A percentile compares a stretch with the other conserved stretches of the same genome.
These are phyloP conservation scores for Emydura subglobosa DNA, from an alignment of 2,113 vertebrate genomes.

Conservation along the genomic window DNA sequence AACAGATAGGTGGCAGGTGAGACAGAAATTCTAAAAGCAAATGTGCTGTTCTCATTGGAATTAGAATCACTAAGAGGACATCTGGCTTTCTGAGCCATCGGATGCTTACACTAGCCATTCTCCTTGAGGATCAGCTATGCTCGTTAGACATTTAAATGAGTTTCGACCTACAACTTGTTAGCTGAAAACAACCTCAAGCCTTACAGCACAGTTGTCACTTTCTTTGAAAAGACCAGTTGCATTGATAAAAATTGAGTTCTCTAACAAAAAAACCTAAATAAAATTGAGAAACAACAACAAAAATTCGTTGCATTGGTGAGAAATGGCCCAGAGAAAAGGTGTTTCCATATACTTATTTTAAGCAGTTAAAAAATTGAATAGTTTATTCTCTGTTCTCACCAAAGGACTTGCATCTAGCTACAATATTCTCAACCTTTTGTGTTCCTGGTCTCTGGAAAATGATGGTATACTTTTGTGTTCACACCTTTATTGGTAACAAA, in stretches of 20 bases:
- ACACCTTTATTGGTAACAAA: not conserved
- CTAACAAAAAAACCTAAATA: not conserved
- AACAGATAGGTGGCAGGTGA: no score
- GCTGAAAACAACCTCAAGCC: no score
- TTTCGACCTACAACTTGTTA: no score
- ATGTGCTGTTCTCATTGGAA: no score
- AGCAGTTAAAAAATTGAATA: not conserved
- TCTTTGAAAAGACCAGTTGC: not conserved
- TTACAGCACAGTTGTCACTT: not conserved
- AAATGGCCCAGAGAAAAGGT: not conserved
- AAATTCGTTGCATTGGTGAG: not conserved
- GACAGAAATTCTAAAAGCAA: no score
- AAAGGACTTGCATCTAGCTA: not conserved
- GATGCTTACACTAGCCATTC: no score
- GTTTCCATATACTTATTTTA: not conserved
- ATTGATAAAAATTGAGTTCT: not conserved
- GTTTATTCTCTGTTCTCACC: not conserved
- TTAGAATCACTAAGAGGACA: no score
- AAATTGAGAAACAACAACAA: not conserved
- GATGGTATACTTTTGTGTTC: not conserved
- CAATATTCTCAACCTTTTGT: not conserved
- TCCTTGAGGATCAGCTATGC: no score
- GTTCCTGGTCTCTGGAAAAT: not conserved
- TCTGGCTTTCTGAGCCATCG: no score
- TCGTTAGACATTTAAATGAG: no score